Percentiles rank a stretch among this genome's conserved stretches.
phyloP scores from a whole-genome alignment of 2,797 vertebrate genomes.

The Cirrhinus molitorella region DNA sequence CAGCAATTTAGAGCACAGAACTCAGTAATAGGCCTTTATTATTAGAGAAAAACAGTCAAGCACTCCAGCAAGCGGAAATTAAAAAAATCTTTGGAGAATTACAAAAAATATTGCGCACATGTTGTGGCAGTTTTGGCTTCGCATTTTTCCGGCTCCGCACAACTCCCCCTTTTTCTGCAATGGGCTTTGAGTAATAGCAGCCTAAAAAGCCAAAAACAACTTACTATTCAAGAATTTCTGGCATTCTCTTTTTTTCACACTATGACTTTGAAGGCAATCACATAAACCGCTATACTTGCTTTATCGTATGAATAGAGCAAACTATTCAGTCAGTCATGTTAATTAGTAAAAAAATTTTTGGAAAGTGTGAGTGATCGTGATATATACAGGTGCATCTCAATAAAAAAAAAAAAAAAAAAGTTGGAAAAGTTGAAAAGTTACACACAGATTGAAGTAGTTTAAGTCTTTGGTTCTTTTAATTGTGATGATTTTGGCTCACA shows the following conservation, averaged over 20 bases:
- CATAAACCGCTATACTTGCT: neutral
- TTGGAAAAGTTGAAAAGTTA: too few species aligned
- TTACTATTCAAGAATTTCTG: neutral
- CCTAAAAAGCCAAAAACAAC: neutral
- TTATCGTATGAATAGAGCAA: neutral
- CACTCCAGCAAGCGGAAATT: neutral
- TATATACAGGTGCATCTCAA: too few species aligned
- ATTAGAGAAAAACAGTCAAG: neutral
- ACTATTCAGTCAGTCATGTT: too few species aligned
- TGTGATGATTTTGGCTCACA: too few species aligned
- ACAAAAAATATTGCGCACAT: neutral
- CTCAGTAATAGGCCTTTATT: constrained; percentile 17
- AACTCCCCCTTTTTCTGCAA: neutral
- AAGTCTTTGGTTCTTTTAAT: too few species aligned
- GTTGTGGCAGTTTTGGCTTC: neutral
- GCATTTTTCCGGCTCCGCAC: neutral
- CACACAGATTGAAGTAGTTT: too few species aligned
- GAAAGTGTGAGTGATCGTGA: too few species aligned
- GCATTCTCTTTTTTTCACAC: neutral
- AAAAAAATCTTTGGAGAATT: neutral
- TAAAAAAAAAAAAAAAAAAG: too few species aligned
- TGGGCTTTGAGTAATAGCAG: neutral
- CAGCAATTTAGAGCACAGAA: constrained; percentile 46
- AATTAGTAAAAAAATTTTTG: too few species aligned
- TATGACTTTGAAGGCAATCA: neutral